Conservation (phyloP, 2,888 invertebrate species). For the Petrolisthes cinctipes region DNA sequence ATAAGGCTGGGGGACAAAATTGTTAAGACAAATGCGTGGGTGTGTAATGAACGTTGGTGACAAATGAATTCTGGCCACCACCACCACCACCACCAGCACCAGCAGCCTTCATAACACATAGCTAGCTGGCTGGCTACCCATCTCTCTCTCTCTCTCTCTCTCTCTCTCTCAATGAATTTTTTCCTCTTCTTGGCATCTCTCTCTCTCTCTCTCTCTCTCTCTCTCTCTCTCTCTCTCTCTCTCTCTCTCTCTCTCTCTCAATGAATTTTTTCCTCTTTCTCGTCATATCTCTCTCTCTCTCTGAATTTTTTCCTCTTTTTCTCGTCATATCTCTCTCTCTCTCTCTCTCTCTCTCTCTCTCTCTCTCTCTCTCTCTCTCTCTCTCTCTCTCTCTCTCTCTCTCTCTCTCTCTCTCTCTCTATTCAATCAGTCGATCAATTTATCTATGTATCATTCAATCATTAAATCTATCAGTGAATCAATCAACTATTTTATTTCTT, state of each 20-base stretch:
- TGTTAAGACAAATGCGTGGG: neutral
- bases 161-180: neutral
- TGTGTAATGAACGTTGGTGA: neutral
- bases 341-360: slow-evolving; percentile 33
- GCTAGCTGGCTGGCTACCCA: neutral
- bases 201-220: slow-evolving; percentile 32
- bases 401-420: neutral
- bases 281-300: neutral
- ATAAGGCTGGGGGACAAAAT: neutral
- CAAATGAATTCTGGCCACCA: neutral
- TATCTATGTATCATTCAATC: too few relatives aligned
- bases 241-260: slow-evolving; percentile 4
- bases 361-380: slow-evolving; percentile 7
- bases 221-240: slow-evolving; percentile 7
- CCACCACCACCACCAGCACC: neutral
- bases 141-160: slow-evolving; percentile 14
- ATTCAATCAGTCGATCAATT: too few relatives aligned
- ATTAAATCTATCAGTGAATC: neutral
- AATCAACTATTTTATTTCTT: neutral
- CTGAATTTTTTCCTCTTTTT: neutral
- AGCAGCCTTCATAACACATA: neutral
- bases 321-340: neutral
- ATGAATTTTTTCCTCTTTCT: too few relatives aligned
- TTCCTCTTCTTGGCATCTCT: neutral
- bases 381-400: neutral